phyloP scores from a whole-genome alignment of 2,888 invertebrate genomes.

The Hemistola chrysoprasaria region DNA sequence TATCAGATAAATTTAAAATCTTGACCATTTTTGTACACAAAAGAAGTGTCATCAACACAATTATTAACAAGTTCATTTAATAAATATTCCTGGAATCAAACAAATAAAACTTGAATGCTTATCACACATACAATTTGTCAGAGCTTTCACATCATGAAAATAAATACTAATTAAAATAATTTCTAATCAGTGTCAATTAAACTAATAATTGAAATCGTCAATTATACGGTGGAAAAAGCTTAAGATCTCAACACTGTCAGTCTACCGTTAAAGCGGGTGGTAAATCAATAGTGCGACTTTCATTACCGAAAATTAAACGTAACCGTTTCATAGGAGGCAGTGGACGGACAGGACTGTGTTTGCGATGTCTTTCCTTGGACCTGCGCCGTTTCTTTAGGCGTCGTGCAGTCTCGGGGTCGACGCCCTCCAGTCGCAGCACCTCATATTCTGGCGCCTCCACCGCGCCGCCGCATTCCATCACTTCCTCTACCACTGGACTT shows the following conservation, averaged over 20 bases:
- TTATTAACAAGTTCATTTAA: constrained; percentile 45
- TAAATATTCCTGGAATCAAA: constrained; percentile 66
- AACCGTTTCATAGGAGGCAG: constrained; percentile 92
- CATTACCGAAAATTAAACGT: constrained; percentile 93
- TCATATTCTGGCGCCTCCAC: constrained; percentile 91
- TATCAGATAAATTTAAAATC: too few species aligned
- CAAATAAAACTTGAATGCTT: constrained; percentile 62
- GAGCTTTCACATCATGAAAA: constrained; percentile 66
- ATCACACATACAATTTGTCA: constrained; percentile 67
- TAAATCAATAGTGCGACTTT: constrained; percentile 94
- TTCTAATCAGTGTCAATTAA: constrained; percentile 78
- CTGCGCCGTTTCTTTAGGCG: constrained; percentile 81
- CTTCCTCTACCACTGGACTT: constrained; percentile 92
- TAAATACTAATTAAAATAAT: constrained; percentile 76
- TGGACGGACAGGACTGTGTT: constrained; percentile 79
- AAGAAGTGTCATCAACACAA: constrained; percentile 19
- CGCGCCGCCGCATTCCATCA: constrained; percentile 88
- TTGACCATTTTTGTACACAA: neutral
- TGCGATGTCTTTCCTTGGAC: constrained; percentile 73
- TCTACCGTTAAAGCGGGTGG: constrained; percentile 87
- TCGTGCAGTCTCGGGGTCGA: constrained; percentile 80
- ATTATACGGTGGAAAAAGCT: constrained; percentile 77
- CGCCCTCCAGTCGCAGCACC: constrained; percentile 91
- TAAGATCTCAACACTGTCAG: constrained; percentile 73
- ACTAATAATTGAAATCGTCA: constrained; percentile 67